A percentile compares a stretch with the other conserved stretches of the same genome.
Conservation (phyloP, 92 coral and sea anemone genomes). For the Pocillopora grandis region DNA sequence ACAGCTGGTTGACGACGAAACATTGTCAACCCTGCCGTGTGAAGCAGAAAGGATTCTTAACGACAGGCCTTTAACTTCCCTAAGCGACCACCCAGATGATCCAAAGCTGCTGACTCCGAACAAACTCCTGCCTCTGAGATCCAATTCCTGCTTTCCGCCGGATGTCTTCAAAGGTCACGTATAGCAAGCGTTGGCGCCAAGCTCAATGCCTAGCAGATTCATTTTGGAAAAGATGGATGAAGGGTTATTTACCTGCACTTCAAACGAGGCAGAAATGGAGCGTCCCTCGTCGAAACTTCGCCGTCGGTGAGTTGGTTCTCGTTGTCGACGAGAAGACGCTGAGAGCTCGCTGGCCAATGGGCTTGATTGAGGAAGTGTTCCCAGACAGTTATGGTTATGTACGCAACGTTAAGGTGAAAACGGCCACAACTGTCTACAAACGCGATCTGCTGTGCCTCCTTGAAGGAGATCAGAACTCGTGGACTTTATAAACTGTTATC, state of each 20-base stretch:
- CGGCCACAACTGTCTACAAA: slow-evolving; percentile 29
- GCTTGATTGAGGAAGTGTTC: slow-evolving; percentile 31
- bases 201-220: slow-evolving; percentile 47
- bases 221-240: slow-evolving; percentile 56
- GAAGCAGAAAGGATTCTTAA: slow-evolving; percentile 60
- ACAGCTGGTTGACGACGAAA: slow-evolving; percentile 36
- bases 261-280: slow-evolving; percentile 55
- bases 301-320: slow-evolving; percentile 31
- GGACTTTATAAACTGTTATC: not conserved
- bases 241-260: slow-evolving; percentile 53
- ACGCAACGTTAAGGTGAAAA: slow-evolving; percentile 28
- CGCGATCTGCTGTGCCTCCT: slow-evolving; percentile 38
- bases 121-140: slow-evolving; percentile 37
- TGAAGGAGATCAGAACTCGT: not conserved
- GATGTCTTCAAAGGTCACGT: slow-evolving; percentile 24
- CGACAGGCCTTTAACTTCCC: slow-evolving; percentile 45
- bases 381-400: slow-evolving; percentile 40
- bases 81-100: slow-evolving; percentile 31
- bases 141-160: slow-evolving; percentile 37
- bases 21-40: slow-evolving; percentile 48
- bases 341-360: slow-evolving; percentile 44
- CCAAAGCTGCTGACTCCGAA: slow-evolving; percentile 52
- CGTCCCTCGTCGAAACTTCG: slow-evolving; percentile 32
- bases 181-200: slow-evolving; percentile 43
- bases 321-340: slow-evolving; percentile 26